Percentiles rank a stretch among this genome's conserved stretches.
Evolutionary conservation across 2,113 vertebrate species (phyloP).

Genomic region (Pavo muticus): DNA sequence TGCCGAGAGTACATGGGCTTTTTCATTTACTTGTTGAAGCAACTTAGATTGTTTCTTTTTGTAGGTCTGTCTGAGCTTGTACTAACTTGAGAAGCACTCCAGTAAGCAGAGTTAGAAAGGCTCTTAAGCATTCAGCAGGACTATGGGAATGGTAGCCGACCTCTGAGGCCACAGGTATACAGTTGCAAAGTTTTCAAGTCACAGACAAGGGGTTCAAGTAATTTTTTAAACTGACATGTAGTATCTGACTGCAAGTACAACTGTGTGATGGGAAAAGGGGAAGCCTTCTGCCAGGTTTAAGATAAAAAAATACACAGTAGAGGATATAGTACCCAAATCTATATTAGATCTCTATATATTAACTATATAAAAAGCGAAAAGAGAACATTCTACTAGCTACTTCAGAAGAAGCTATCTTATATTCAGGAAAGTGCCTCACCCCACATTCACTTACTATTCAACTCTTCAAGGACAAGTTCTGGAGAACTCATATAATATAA

Average conservation of each 20-base stretch:
- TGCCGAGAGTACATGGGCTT: background rate
- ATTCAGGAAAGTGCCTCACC: background rate
- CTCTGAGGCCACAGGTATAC: background rate
- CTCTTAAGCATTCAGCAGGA: background rate
- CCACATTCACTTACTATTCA: constrained; percentile 83
- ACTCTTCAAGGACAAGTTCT: constrained; percentile 90
- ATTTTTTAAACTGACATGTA: background rate
- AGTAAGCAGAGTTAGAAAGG: background rate
- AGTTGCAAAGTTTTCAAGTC: background rate
- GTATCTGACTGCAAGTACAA: background rate
- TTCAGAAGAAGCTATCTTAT: background rate
- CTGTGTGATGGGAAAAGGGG: background rate
- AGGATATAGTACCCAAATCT: background rate
- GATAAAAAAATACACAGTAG: background rate
- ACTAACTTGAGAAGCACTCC: background rate
- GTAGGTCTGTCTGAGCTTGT: background rate
- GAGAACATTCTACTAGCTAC: background rate
- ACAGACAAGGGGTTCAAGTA: background rate
- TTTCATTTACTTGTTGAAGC: background rate
- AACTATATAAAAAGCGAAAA: background rate
- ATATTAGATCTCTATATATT: background rate
- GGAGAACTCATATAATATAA: constrained; percentile 97
- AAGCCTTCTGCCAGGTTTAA: background rate
- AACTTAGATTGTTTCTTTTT: background rate
- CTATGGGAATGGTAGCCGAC: background rate